Evolutionary conservation across 1,140 invertebrate species (phyloP).

Genomic region (Contarinia nasturtii): DNA sequence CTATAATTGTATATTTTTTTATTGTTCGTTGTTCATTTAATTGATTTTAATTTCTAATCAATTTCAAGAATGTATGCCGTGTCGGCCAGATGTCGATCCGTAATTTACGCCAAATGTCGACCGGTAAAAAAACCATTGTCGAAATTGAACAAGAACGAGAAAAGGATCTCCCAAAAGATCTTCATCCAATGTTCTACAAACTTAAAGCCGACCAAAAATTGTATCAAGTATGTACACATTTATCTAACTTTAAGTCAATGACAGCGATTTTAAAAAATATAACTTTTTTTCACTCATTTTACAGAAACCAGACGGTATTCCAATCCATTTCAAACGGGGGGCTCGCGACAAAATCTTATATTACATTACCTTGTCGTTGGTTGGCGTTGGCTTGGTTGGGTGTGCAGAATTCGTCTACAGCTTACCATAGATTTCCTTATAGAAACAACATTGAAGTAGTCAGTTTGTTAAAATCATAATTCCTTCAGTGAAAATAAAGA

Average conservation of each 20-base stretch:
- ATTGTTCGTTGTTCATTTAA: too few relatives aligned
- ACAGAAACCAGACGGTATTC: slow-evolving; percentile 25
- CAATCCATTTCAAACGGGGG: slow-evolving; percentile 39
- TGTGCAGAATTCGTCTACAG: slow-evolving; percentile 20
- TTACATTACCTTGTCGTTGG: slow-evolving; percentile 23
- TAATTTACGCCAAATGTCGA: background rate
- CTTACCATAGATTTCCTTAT: slow-evolving; percentile 2
- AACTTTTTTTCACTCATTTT: slow-evolving; percentile 4
- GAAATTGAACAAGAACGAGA: background rate
- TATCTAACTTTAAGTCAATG: slow-evolving; percentile 11
- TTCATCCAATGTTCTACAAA: slow-evolving; percentile 15
- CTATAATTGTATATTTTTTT: too few relatives aligned
- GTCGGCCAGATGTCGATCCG: background rate
- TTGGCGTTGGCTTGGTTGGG: slow-evolving; percentile 23
- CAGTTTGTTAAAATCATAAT: too few relatives aligned
- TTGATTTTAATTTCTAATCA: too few relatives aligned
- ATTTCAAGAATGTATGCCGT: background rate
- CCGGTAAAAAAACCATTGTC: background rate
- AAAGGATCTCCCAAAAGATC: background rate
- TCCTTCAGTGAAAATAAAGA: too few relatives aligned
- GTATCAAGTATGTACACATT: slow-evolving; percentile 20
- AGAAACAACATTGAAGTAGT: too few relatives aligned
- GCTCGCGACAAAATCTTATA: slow-evolving; percentile 32
- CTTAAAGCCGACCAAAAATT: slow-evolving; percentile 12
- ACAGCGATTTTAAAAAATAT: slow-evolving; percentile 11